Evolutionary conservation across 2,888 invertebrate genomes (phyloP).

Genomic region (Leptinotarsa juncta): DNA sequence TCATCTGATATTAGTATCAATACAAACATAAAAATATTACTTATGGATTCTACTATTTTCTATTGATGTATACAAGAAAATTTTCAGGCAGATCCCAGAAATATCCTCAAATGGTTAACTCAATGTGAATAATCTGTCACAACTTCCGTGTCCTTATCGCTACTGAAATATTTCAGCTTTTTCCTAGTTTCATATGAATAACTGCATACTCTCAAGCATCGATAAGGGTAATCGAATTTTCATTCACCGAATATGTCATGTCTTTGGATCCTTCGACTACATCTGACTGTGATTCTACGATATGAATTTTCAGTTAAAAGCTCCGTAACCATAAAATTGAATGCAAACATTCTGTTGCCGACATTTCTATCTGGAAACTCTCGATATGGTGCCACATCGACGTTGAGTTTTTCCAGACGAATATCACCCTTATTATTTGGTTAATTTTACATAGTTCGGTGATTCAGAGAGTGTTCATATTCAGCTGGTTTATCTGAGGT

Average conservation of each 20-base stretch:
- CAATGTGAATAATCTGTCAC: no score
- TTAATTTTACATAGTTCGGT: neutral
- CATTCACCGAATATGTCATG: neutral
- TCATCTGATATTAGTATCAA: no score
- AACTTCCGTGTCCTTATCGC: neutral
- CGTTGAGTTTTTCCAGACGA: constrained; percentile 19
- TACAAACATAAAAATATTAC: no score
- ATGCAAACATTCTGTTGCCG: constrained; percentile 25
- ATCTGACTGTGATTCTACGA: constrained; percentile 1
- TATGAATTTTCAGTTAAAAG: constrained; percentile 3
- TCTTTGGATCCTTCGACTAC: neutral
- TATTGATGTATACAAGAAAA: no score
- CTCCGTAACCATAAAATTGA: constrained; percentile 25
- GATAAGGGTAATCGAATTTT: constrained; percentile 13
- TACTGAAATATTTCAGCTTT: neutral
- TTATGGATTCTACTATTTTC: no score
- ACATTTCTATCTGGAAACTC: constrained; percentile 24
- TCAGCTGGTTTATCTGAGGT: neutral
- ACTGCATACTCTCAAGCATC: neutral
- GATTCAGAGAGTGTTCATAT: neutral
- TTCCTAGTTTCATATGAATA: neutral
- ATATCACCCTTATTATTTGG: constrained; percentile 7
- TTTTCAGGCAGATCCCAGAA: no score
- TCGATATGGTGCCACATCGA: constrained; percentile 14
- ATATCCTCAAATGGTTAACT: no score